phyloP scores from a whole-genome alignment of 2,797 vertebrate species.

The Sebastiscus albofasciatus region DNA sequence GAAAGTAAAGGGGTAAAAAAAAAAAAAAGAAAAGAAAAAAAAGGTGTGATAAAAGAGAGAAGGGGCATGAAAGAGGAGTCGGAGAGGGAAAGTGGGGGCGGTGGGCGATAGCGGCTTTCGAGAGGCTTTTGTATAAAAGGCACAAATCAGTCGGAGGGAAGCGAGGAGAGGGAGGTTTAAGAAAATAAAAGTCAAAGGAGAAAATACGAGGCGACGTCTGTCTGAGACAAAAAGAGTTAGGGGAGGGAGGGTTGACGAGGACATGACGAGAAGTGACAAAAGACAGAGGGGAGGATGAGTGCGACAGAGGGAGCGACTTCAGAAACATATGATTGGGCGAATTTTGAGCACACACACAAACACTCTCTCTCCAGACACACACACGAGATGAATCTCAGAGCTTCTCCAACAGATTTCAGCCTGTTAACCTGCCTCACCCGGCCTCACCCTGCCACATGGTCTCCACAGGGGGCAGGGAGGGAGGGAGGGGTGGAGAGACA shows the following conservation, averaged over 20 bases:
- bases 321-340: slow-evolving; percentile 57
- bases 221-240: background rate
- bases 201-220: slow-evolving; percentile 10
- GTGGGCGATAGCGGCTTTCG: slow-evolving; percentile 12
- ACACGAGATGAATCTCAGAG: slow-evolving; percentile 21
- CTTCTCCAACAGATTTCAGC: slow-evolving; percentile 57
- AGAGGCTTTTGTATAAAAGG: background rate
- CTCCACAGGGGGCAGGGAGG: slow-evolving; percentile 2
- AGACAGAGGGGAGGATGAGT: slow-evolving; percentile 42
- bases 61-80: slow-evolving; percentile 13
- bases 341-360: slow-evolving; percentile 9
- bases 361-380: background rate
- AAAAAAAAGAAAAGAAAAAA: background rate
- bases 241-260: slow-evolving; percentile 17
- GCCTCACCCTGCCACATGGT: slow-evolving; percentile 66
- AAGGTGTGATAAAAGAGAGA: slow-evolving; percentile 24
- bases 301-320: slow-evolving; percentile 47
- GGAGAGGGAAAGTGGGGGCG: background rate
- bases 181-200: slow-evolving; percentile 13
- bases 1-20: slow-evolving; percentile 13
- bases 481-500: slow-evolving; percentile 6
- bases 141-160: slow-evolving; percentile 13
- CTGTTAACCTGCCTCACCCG: slow-evolving; percentile 65
- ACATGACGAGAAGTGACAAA: slow-evolving; percentile 44
- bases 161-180: background rate